These are phyloP conservation scores for Antitype chi DNA, from an alignment of 2,888 invertebrate species.

Conservation along the genomic window DNA sequence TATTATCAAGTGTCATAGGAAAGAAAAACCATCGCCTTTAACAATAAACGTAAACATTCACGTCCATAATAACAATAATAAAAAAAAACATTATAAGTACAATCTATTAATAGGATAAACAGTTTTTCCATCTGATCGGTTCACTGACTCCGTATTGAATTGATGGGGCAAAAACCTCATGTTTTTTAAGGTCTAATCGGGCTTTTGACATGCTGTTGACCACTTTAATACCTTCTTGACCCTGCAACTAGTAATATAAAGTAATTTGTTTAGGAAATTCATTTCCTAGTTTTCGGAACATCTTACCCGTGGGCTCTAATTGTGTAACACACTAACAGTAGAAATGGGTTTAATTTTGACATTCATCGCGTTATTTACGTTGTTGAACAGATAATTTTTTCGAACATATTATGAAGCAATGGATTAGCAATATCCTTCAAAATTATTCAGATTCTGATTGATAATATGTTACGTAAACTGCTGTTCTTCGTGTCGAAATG, in stretches of 20 bases:
- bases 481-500: too few relatives aligned
- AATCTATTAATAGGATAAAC: slow-evolving; percentile 53
- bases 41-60: slow-evolving; percentile 18
- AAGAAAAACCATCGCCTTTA: too few relatives aligned
- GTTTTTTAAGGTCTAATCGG: slow-evolving; percentile 47
- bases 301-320: too few relatives aligned
- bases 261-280: slow-evolving; percentile 26
- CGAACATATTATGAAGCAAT: too few relatives aligned
- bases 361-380: too few relatives aligned
- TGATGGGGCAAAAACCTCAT: slow-evolving; percentile 46
- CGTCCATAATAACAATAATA: background rate
- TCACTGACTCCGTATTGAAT: slow-evolving; percentile 48
- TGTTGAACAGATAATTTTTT: too few relatives aligned
- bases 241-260: slow-evolving; percentile 35
- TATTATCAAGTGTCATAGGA: too few relatives aligned
- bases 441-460: too few relatives aligned
- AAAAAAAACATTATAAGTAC: slow-evolving; percentile 20
- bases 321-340: too few relatives aligned
- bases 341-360: too few relatives aligned
- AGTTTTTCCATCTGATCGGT: slow-evolving; percentile 54
- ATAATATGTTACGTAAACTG: too few relatives aligned
- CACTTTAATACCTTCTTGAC: slow-evolving; percentile 57
- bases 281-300: slow-evolving; percentile 37
- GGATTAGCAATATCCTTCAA: too few relatives aligned
- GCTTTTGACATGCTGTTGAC: slow-evolving; percentile 57